Conservation (phyloP, 1,140 invertebrate species). For the Pseudobourletiella spinata region DNA sequence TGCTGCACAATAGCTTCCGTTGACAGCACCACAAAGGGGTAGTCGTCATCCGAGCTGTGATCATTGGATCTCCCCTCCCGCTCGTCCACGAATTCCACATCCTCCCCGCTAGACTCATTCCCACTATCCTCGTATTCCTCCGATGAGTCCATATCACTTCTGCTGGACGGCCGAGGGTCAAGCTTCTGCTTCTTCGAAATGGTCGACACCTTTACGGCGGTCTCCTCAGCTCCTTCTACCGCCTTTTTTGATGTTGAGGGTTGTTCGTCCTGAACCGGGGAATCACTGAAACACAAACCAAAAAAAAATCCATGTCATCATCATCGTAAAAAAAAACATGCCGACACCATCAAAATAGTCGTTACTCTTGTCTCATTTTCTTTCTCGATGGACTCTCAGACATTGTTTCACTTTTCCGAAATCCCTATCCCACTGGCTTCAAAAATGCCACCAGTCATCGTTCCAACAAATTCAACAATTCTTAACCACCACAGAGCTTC, state of each 20-base stretch:
- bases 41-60: conserved; percentile 75
- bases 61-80: conserved; percentile 68
- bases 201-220: neutral
- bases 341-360: neutral
- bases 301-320: neutral
- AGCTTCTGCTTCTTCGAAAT: conserved; percentile 11
- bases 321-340: neutral
- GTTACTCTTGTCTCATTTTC: neutral
- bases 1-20: conserved; percentile 94
- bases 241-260: neutral
- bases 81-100: conserved; percentile 76
- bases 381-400: neutral
- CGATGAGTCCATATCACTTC: conserved; percentile 34
- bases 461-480: too few species aligned
- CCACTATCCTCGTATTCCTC: conserved; percentile 77
- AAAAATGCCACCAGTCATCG: too few species aligned
- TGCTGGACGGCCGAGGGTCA: conserved; percentile 6
- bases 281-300: neutral
- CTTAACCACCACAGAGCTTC: too few species aligned
- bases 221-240: neutral
- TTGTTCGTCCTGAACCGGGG: neutral
- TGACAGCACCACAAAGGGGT: conserved; percentile 85
- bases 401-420: too few species aligned
- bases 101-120: conserved; percentile 82
- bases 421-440: too few species aligned